phyloP scores from a whole-genome alignment of 2,888 invertebrate genomes.

The Agrochola litura region DNA sequence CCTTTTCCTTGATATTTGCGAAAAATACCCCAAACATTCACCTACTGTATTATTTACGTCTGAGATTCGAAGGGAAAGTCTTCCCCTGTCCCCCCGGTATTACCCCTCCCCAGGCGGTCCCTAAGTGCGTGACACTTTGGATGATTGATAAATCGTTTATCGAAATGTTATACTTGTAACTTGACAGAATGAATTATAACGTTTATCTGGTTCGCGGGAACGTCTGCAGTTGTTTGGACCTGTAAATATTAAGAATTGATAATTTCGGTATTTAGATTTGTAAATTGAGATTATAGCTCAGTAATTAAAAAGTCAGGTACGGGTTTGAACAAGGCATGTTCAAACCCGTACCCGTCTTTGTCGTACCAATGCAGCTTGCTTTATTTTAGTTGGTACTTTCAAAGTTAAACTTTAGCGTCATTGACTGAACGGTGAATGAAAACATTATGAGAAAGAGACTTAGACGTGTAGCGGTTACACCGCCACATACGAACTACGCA shows the following conservation, averaged over 20 bases:
- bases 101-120: conserved; percentile 37
- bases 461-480: too few relatives aligned
- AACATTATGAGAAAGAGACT: neutral
- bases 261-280: too few relatives aligned
- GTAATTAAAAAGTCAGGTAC: neutral
- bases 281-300: too few relatives aligned
- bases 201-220: conserved; percentile 10
- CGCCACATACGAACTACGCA: too few relatives aligned
- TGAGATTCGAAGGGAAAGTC: conserved; percentile 45
- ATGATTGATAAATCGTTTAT: conserved; percentile 78
- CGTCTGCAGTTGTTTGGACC: neutral
- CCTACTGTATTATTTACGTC: conserved; percentile 65
- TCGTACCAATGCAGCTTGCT: neutral
- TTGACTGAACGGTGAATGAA: neutral
- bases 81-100: conserved; percentile 27
- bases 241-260: neutral
- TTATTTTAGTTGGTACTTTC: neutral
- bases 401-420: neutral
- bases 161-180: conserved; percentile 67
- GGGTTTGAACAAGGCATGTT: neutral
- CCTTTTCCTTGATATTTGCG: conserved; percentile 11
- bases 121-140: conserved; percentile 68
- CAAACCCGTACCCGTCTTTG: too few relatives aligned
- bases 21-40: conserved; percentile 44
- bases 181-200: conserved; percentile 69